Percentiles rank a stretch among this genome's conserved stretches.
Evolutionary conservation across 2,113 vertebrate species (phyloP).

Genomic region (Mormyrus iriodes): DNA sequence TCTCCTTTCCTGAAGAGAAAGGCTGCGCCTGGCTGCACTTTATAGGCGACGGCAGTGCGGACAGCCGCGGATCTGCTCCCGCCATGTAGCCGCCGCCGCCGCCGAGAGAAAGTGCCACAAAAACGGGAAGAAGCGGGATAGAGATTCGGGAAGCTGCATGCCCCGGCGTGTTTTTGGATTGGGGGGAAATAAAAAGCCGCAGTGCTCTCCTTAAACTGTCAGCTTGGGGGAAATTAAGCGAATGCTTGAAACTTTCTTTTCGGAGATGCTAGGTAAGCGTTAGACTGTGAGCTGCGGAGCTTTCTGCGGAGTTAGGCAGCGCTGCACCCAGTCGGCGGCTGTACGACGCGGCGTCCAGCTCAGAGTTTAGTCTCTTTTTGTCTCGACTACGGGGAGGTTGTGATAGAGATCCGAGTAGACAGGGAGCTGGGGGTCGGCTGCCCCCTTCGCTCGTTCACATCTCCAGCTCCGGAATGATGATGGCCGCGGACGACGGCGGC

Average conservation of each 20-base stretch:
- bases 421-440: neutral
- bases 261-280: slow-evolving; percentile 44
- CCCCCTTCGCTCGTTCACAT: neutral
- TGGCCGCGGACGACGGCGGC: slow-evolving; percentile 77
- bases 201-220: neutral
- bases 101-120: slow-evolving; percentile 35
- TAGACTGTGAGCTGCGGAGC: neutral
- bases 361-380: neutral
- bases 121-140: slow-evolving; percentile 22
- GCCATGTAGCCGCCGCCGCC: slow-evolving; percentile 52
- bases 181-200: neutral
- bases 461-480: slow-evolving; percentile 55
- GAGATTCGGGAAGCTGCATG: slow-evolving; percentile 11
- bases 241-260: slow-evolving; percentile 57
- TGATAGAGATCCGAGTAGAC: neutral
- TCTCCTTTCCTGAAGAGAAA: neutral
- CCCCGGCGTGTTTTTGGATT: neutral
- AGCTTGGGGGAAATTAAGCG: slow-evolving; percentile 49
- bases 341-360: neutral
- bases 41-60: slow-evolving; percentile 16
- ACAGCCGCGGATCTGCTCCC: slow-evolving; percentile 30
- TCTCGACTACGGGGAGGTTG: neutral
- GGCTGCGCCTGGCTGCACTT: slow-evolving; percentile 21
- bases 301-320: neutral
- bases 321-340: neutral